Evolutionary conservation across 1,140 invertebrate species (phyloP), one percentile per base, ranked within the genome.

Genomic region (Drosophila oshimai): DNA sequence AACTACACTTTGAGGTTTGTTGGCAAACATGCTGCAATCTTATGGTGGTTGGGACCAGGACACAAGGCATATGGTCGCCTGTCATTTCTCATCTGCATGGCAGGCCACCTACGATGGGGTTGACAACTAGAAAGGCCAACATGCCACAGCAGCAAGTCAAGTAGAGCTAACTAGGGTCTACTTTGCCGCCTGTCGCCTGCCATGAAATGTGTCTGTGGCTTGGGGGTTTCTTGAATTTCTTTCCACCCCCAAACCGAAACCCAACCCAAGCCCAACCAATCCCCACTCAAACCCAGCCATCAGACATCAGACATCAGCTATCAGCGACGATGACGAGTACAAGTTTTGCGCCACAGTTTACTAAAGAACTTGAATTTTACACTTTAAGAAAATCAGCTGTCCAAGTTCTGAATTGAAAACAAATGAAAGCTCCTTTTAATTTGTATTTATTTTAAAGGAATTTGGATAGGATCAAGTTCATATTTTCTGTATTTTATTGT

Each of bases 191-290:
- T 53, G 72, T 60, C 58, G 69, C 53, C 68, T 54, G 41, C 20
- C 71, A 44, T 73, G 67, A 86, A 64, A 72, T 78, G 74, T 71
- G 74, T 34, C 53, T 77, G 69, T 42, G 69, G 69, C 74, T 73
- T 51, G 54, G 54, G 54, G 28, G 29, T 36, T 33, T 18, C 42
- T 67, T 67, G 15, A 26, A 37, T n/a, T 65, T 37, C 44, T 17
- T 53, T 6, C 28, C 18, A 17, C 15, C 17, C 13, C 7, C 12
- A 24, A 10, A 49, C 17, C 17, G 3, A 10, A 24, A 24, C 5
- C 6, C 26, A 9, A 12, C 24, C 26, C 26, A 28, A 29, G 9
- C 13, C 29, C 7, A 7, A 20, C 1, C 10, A 24, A 41, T 6
- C 2, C 29, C n/a, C 39, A 33, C 20, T 24, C 60, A 24, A 10